Evolutionary conservation across 30 jellyfish, hydroid and myxozoan species (phyloP), one percentile per base, ranked within the genome.

Genomic region (Mastigias papua): DNA sequence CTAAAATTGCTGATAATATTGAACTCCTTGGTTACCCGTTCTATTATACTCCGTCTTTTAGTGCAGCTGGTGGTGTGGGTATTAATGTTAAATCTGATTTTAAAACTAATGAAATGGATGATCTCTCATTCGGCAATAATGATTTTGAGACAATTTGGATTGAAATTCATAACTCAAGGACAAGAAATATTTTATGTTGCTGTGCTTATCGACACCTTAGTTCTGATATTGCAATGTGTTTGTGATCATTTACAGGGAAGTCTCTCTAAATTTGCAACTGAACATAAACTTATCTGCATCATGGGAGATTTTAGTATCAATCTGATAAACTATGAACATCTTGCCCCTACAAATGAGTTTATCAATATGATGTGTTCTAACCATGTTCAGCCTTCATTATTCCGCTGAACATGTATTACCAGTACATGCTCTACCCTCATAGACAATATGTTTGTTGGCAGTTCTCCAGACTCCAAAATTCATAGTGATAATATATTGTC

Each of bases 281-380:
- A 69, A 23, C 23, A 63, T 22, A 21, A 63, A 31, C 75, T 69
- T 6, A 69, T 69, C 23, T 25, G 4, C 15, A 34, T 69, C 23
- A 29, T 30, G 66, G 81, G 81, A 13, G 62, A 25, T 21, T 69
- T 5, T 13, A 30, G 3, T 0, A 42, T 42, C 7, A 4, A 42
- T 42, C 54, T 42, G 13, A 4, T 42, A 4, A 42, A 42, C 13
- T 15, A 42, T 42, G 54, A 42, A 42, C 7, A 42, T 42, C 54
- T 4, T 42, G 13, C 54, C 13, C 54, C 13, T 42, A 42, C 54
- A 8, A 75, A 5, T 48, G 86, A 75, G 6, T 48, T 48, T 31
- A 27, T 75, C 51, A 42, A 75, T 35, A 48, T 75, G 86, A 48
- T 75, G 74, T 75, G 46, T 48, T 49, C 74, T 46, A 1, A 46